Conservation (phyloP, 2,113 vertebrate species). For the Cyphomyrus discorhynchus region DNA sequence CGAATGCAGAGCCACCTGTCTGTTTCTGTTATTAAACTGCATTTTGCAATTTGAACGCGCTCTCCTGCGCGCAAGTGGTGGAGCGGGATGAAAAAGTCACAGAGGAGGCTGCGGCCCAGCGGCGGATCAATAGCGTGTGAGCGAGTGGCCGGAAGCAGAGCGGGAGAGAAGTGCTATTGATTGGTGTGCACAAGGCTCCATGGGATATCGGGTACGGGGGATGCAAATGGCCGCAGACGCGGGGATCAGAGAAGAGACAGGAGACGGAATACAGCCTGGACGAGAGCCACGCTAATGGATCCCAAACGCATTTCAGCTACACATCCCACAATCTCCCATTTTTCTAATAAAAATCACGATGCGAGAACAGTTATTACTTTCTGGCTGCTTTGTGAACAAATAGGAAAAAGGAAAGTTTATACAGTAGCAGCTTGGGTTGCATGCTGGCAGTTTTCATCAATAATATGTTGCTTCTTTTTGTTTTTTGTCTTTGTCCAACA, state of each 20-base stretch:
- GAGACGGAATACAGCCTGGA: neutral
- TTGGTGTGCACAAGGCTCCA: neutral
- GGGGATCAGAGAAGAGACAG: neutral
- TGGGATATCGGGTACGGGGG: neutral
- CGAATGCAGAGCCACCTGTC: neutral
- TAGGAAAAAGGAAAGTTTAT: neutral
- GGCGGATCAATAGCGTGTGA: neutral
- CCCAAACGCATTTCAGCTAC: neutral
- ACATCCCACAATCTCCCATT: neutral
- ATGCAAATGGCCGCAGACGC: neutral
- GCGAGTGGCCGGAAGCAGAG: neutral
- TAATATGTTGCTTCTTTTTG: neutral
- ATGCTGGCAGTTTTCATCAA: neutral
- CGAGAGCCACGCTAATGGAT: neutral
- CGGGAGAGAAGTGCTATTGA: neutral
- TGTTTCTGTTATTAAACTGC: neutral
- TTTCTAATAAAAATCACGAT: neutral
- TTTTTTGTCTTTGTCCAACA: neutral
- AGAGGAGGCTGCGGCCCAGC: neutral
- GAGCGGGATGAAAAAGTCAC: neutral
- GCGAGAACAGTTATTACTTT: neutral
- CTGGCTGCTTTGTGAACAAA: neutral
- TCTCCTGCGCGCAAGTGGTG: neutral
- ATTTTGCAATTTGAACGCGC: neutral
- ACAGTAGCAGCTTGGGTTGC: neutral